phyloP scores from a whole-genome alignment of 2,113 vertebrate genomes.

The Vanacampus margaritifer region DNA sequence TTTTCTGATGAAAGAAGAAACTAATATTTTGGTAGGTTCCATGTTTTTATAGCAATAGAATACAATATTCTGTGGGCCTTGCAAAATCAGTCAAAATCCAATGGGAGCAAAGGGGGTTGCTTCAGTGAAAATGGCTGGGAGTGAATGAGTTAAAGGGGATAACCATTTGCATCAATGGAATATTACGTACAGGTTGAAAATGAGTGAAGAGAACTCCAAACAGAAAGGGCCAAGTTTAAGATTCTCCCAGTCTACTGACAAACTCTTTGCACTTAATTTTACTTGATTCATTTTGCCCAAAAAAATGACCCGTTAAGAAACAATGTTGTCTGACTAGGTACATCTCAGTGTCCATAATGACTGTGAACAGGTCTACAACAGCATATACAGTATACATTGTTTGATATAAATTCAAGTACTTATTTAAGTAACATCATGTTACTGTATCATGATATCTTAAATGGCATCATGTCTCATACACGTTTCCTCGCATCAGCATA shows the following conservation, averaged over 20 bases:
- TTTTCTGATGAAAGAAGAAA: too few species aligned
- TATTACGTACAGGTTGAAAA: background rate
- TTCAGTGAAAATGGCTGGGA: too few species aligned
- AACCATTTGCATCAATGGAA: too few species aligned
- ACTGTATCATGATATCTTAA: background rate
- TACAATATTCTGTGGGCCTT: too few species aligned
- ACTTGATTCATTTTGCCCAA: background rate
- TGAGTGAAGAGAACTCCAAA: background rate
- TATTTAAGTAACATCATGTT: background rate
- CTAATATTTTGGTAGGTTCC: too few species aligned
- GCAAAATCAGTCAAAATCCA: too few species aligned
- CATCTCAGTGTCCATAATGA: background rate
- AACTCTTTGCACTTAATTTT: background rate
- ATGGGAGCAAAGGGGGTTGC: too few species aligned
- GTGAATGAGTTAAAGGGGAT: too few species aligned
- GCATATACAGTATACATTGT: background rate
- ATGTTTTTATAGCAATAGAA: too few species aligned
- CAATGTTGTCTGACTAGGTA: background rate
- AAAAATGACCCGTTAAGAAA: background rate
- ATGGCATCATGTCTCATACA: constrained; percentile 7
- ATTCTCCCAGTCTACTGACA: background rate
- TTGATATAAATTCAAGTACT: background rate
- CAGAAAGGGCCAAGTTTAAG: too few species aligned
- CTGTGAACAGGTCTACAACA: background rate
- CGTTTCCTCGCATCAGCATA: constrained; percentile 24